Evolutionary conservation across 2,797 vertebrate genomes (phyloP), one percentile per base, ranked within the genome.

Genomic region (Balearica regulorum): DNA sequence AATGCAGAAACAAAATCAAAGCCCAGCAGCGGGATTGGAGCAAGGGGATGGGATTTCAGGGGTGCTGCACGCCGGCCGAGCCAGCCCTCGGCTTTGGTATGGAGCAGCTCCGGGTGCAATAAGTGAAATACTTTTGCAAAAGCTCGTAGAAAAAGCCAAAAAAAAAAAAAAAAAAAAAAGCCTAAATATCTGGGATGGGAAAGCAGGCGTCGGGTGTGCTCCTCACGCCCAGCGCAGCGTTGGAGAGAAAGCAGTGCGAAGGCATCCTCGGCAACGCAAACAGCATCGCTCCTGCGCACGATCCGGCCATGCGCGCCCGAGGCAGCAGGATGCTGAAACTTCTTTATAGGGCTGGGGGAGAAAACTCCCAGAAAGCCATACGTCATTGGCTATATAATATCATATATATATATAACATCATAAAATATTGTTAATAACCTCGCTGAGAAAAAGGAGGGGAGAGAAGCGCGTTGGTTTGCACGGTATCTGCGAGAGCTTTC

Each of bases 21-120:
- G 62, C 22, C 19, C 68, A 37, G 62, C 44, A 48, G 8, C 1
- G 5, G 57, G 69, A 41, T 1, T 11, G 21, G 57, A 87, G 58
- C 18, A 16, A 65, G 2, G 29, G 29, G 33, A 28, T 0, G 0
- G 43, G 55, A 54, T 54, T 57, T 57, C 68, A 29, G 61, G 2
- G 12, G 26, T 0, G 4, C 49, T 24, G 16, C 62, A 20, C 0
- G 0, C 29, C 1, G 0, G 22, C 35, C 0, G 1, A 54, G 72
- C 35, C 60, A 83, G 66, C 44, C 55, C n/a, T 83, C 3, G 0
- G 20, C 46, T 78, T 81, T 51, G 26, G 83, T 57, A 55, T 18
- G 57, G 44, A 75, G 49, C 37, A 53, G 53, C 71, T 79, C 49
- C 2, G 3, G 11, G 25, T 44, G 33, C 20, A 21, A 7, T 11